Base-by-base conservation (phyloP, 2,797 vertebrate genomes). In the Cheirogaleus major region DNA sequence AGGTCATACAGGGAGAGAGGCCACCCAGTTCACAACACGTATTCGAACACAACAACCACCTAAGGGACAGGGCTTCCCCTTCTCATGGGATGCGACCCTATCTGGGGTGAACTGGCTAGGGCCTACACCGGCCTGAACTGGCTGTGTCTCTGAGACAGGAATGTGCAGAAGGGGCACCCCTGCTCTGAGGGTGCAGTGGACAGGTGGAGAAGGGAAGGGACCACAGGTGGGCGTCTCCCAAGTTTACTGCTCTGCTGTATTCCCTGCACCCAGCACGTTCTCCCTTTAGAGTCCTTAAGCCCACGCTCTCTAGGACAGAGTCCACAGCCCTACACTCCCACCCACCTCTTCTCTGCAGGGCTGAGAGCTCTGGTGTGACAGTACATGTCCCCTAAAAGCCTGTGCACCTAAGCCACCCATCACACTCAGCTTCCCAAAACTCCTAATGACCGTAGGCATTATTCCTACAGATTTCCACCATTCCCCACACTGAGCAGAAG, bases 401-500 rank as follows among this genome's bases (percentile, higher is more conserved):
- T 15, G 6, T 20, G 48, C 48, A 32, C 63, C 23, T 57, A n/a
- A 75, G 30, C n/a, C 22, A 43, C 7, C 45, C 1, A 4, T 27
- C 23, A 25, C 0, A 1, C 35, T 88, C 59, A 48, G 35, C 50
- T 57, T 80, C 70, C 18, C 32, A 67, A 63, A 50, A 55, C 23
- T 52, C 48, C 27, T 23, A 15, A 8, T 5, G 15, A 41, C 0
- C 0, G 5, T 18, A 30, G 1, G 7, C 32, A 59, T 69, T 20
- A 30, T 30, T 76, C 43, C 57, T 52, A 35, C 3, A 69, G 43
- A 17, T n/a, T 6, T 2, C 23, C 18, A 50, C 50, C 43, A 30
- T 11, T n/a, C 4, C n/a, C 18, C n/a, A 67, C 18, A 5, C 15
- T 1, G 3, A 52, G 1, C 5, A 35, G 52, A 63, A 79, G 55